These are phyloP conservation scores for Hemistola chrysoprasaria DNA, from an alignment of 2,888 invertebrate species.

Conservation along the genomic window DNA sequence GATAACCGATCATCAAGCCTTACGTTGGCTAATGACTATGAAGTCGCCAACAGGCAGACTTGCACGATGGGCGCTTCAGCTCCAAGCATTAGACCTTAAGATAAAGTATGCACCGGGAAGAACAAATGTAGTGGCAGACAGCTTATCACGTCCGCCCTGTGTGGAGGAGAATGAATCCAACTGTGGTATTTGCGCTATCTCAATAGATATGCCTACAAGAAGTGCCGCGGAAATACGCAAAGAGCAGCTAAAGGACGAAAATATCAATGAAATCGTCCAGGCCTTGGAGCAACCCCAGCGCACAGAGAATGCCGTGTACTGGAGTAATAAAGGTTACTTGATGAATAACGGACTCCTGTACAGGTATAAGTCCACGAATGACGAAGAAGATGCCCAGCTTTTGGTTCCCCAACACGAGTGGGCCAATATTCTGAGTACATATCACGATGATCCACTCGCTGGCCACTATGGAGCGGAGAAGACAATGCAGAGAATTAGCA, in stretches of 20 bases:
- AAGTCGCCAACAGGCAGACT: constrained; percentile 23
- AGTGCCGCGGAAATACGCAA: too few relatives aligned
- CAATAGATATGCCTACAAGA: constrained; percentile 1
- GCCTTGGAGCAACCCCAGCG: too few relatives aligned
- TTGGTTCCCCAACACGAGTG: constrained; percentile 20
- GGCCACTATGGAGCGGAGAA: constrained; percentile 21
- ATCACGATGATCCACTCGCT: constrained; percentile 18
- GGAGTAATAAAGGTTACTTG: too few relatives aligned
- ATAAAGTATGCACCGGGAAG: constrained; percentile 21
- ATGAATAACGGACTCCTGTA: too few relatives aligned
- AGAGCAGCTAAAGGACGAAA: too few relatives aligned
- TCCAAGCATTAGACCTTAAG: constrained; percentile 20
- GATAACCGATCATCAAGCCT: too few relatives aligned
- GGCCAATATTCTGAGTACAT: constrained; percentile 6
- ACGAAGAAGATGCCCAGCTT: constrained; percentile 12
- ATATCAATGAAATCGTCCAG: too few relatives aligned
- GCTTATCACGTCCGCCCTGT: constrained; percentile 22
- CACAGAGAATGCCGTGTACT: too few relatives aligned
- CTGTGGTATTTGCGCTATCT: constrained; percentile 12
- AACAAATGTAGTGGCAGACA: constrained; percentile 25
- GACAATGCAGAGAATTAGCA: constrained; percentile 24
- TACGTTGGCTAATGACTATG: too few relatives aligned
- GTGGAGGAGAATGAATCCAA: too few relatives aligned
- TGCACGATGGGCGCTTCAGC: constrained; percentile 20
- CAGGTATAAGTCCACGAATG: too few relatives aligned